Evolutionary conservation across 2,113 vertebrate genomes (phyloP).

Genomic region (Grantiella picta): DNA sequence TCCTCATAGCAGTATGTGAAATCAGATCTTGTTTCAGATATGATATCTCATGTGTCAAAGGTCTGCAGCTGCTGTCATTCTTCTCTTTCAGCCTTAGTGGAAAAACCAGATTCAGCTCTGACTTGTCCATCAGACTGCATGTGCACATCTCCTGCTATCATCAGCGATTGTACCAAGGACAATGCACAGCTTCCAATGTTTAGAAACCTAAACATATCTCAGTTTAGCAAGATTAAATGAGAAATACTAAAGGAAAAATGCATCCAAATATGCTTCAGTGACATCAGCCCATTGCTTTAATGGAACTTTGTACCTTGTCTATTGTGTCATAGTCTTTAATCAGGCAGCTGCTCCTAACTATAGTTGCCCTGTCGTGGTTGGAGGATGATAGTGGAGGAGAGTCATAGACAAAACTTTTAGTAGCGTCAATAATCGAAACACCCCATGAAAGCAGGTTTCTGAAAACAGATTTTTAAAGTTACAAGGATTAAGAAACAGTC

Average conservation of each 20-base stretch:
- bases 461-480: not conserved
- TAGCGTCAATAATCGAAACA: not conserved
- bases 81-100: constrained; percentile 42
- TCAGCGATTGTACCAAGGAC: not conserved
- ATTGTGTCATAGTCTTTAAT: constrained; percentile 25
- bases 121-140: not conserved
- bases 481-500: not conserved
- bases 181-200: not conserved
- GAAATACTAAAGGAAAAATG: not conserved
- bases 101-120: constrained; percentile 35
- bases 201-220: not conserved
- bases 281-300: not conserved
- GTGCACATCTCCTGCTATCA: not conserved
- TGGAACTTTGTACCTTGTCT: not conserved
- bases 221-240: not conserved
- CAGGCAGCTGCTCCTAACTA: constrained; percentile 66
- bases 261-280: not conserved
- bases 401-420: not conserved
- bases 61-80: constrained; percentile 67
- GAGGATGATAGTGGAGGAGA: not conserved
- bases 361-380: constrained; percentile 37
- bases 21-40: constrained; percentile 68
- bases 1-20: constrained; percentile 42
- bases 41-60: constrained; percentile 56
- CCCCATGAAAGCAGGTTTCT: not conserved